These are phyloP conservation scores for Apamea anceps DNA, from an alignment of 2,888 invertebrate genomes.

Conservation along the genomic window DNA sequence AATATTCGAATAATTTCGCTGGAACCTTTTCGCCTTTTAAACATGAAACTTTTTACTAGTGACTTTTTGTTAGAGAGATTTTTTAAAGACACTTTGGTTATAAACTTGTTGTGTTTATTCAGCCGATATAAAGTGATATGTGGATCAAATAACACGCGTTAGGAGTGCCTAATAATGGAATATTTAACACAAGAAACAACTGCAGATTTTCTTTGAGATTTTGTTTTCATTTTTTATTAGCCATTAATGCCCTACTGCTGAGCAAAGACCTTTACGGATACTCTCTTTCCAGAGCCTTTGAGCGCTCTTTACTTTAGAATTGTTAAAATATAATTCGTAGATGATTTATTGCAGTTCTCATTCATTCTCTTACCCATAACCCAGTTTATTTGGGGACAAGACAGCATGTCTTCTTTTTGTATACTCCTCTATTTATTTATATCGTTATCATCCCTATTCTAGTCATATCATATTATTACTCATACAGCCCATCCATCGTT, in stretches of 20 bases:
- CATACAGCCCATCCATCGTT: not conserved
- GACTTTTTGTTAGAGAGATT: not conserved
- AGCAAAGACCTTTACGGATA: too few relatives aligned
- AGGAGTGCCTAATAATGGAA: not conserved
- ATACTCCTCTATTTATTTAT: not conserved
- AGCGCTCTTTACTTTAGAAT: not conserved
- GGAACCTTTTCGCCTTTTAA: slow-evolving; percentile 66
- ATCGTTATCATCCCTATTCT: too few relatives aligned
- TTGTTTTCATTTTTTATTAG: too few relatives aligned
- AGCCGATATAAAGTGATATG: not conserved
- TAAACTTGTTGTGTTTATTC: not conserved
- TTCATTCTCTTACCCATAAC: too few relatives aligned
- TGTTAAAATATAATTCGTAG: not conserved
- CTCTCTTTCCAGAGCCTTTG: too few relatives aligned
- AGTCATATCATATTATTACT: not conserved
- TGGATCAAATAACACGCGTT: not conserved
- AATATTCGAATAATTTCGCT: slow-evolving; percentile 81
- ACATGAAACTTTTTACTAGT: slow-evolving; percentile 31
- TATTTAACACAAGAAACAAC: not conserved
- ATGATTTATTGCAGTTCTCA: not conserved
- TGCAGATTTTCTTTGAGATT: not conserved
- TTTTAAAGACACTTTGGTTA: not conserved
- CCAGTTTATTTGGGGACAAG: not conserved
- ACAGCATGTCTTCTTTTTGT: not conserved
- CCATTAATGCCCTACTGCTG: too few relatives aligned